Evolutionary conservation across 2,797 vertebrate species (phyloP).

Genomic region (Heliangelus exortis): DNA sequence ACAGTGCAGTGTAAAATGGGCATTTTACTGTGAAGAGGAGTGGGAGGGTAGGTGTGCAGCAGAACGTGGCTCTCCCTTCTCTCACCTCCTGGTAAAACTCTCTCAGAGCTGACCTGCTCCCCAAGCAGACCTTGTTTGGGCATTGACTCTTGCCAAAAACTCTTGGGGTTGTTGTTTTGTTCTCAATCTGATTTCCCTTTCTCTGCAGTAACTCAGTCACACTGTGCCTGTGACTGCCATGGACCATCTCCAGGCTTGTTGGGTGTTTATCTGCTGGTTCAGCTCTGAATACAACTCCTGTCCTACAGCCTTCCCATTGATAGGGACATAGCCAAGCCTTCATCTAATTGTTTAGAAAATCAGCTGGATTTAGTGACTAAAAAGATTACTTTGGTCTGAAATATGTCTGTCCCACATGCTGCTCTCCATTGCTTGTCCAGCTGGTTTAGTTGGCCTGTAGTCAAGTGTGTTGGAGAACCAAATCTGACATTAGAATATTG

Average conservation of each 20-base stretch:
- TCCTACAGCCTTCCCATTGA: neutral
- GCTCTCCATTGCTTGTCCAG: conserved; percentile 45
- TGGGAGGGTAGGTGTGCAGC: neutral
- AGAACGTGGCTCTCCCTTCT: accelerated
- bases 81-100: neutral
- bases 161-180: neutral
- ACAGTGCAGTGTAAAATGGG: neutral
- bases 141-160: accelerated
- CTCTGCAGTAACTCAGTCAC: accelerated
- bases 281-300: neutral
- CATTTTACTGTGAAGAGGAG: neutral
- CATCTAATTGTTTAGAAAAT: conserved; percentile 26
- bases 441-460: conserved; percentile 49
- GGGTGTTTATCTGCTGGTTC: neutral
- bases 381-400: conserved; percentile 55
- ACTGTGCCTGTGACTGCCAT: accelerated
- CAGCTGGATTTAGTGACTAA: conserved; percentile 54
- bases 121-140: neutral
- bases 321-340: neutral
- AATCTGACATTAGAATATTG: conserved; percentile 25
- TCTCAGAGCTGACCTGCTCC: neutral
- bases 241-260: neutral
- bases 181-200: neutral
- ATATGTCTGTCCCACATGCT: conserved; percentile 50
- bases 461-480: conserved; percentile 53